Base-by-base conservation (phyloP, 2,888 invertebrate genomes). In the Tortricodes alternella region DNA sequence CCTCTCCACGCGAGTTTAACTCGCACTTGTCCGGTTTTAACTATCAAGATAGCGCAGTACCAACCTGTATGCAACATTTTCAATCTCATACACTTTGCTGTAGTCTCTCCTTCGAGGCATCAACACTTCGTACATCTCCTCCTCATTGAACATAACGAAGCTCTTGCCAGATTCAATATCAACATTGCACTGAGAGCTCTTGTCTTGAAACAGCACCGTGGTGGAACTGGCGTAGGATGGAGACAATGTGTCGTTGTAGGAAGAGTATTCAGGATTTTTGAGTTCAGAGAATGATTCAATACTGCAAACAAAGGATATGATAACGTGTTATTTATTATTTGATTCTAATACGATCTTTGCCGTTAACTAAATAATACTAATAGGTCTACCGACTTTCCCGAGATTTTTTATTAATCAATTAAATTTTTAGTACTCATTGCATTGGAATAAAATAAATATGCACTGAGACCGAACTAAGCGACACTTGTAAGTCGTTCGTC, bases 21-120 rank as follows among this genome's bases (percentile, higher is more conserved):
- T n/a, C n/a, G n/a, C n/a, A n/a, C n/a, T n/a, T n/a, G n/a, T n/a
- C n/a, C n/a, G n/a, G n/a, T n/a, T n/a, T n/a, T n/a, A n/a, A n/a
- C n/a, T n/a, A n/a, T n/a, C n/a, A n/a, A n/a, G n/a, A n/a, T n/a
- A 16, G 16, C 9, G 24, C 24, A 66, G 38, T 23, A 48, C 43
- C 34, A 60, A 90, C 89, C 89, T 89, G 83, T 78, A 78, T 53
- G 66, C 68, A 24, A 89, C 81, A 67, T 90, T 86, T 68, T 81
- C 89, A 46, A 90, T 84, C 15, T 78, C 73, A 75, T 90, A 90
- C 8, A 83, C 79, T 46, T 65, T 76, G 60, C 70, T 71, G 9
- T 61, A 38, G 11, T 66, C 46, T 56, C 63, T 70, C 35, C 76
- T 73, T 4, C 82, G 67, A 1, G 89, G 83, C 39, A 68, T 58